Evolutionary conservation across 1,140 invertebrate genomes (phyloP).

Genomic region (Kradibia gibbosae): DNA sequence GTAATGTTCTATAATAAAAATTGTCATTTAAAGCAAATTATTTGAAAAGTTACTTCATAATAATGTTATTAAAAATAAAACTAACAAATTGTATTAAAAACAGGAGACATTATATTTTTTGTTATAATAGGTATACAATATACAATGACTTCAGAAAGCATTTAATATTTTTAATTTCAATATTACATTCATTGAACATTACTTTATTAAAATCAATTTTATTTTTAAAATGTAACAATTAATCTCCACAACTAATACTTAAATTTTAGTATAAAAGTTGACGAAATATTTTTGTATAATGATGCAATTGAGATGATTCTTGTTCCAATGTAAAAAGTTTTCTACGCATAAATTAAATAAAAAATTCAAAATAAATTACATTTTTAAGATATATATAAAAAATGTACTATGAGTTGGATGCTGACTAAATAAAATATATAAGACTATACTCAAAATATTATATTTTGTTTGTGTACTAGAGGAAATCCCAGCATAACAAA

Average conservation of each 20-base stretch:
- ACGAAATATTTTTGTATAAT: neutral
- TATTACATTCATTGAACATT: too few species aligned
- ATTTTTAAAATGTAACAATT: too few species aligned
- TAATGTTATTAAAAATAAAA: neutral
- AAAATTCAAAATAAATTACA: neutral
- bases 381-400: too few species aligned
- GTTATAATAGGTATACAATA: too few species aligned
- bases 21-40: neutral
- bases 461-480: neutral
- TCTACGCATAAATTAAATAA: neutral
- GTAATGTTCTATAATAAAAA: neutral
- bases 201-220: too few species aligned
- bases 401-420: too few species aligned
- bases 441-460: neutral
- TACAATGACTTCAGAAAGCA: too few species aligned
- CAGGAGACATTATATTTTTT: too few species aligned
- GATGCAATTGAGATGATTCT: neutral
- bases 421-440: neutral
- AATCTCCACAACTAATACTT: too few species aligned
- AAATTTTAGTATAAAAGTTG: neutral
- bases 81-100: neutral
- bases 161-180: too few species aligned
- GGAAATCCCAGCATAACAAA: constrained; percentile 13
- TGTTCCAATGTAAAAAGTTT: neutral
- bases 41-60: neutral